Conservation (phyloP, 1,140 invertebrate genomes). For the Meloidogyne exigua region DNA sequence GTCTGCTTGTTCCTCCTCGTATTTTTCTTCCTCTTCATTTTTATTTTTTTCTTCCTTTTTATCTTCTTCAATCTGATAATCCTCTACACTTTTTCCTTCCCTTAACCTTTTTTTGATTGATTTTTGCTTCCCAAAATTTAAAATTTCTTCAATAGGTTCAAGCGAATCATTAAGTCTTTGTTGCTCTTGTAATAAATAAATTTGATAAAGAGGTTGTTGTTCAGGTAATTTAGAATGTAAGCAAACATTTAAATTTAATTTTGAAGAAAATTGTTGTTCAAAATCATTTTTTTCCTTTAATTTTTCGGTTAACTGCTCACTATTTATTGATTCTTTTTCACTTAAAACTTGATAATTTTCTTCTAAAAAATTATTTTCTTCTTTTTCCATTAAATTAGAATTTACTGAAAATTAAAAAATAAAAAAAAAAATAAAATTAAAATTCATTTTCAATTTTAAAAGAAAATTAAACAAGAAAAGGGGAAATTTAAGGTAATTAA, state of each 20-base stretch:
- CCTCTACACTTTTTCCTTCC: background rate
- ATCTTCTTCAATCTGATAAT: background rate
- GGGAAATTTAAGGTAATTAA: too few relatives aligned
- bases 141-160: background rate
- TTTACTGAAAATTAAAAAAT: background rate
- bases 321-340: background rate
- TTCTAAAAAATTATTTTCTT: background rate
- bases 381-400: background rate
- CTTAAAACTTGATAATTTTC: background rate
- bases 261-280: background rate
- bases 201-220: constrained; percentile 58
- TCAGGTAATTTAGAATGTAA: constrained; percentile 39
- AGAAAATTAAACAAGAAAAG: too few relatives aligned
- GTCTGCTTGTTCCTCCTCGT: constrained; percentile 4
- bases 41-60: background rate
- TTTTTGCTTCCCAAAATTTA: background rate
- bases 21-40: background rate
- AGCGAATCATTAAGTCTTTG: constrained; percentile 38
- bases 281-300: background rate
- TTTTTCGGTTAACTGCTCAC: background rate
- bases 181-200: constrained; percentile 59
- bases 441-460: too few relatives aligned
- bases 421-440: too few relatives aligned
- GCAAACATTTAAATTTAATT: background rate
- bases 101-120: background rate